Percentiles rank a stretch among this genome's conserved stretches.
Evolutionary conservation across 2,888 invertebrate species (phyloP).

Genomic region (Quadroppia sp.): DNA sequence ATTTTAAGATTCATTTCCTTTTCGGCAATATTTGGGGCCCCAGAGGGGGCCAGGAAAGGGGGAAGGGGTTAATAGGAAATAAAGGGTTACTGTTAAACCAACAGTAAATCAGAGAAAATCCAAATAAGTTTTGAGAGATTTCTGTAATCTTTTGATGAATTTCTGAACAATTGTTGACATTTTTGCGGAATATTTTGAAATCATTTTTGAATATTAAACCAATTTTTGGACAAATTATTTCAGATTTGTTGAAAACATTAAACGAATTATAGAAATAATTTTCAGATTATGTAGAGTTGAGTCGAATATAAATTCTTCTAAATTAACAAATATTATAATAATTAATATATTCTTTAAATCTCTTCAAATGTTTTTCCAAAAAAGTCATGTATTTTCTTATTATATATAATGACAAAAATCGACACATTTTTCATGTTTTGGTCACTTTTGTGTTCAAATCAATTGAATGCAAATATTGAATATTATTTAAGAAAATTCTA

Average conservation of each 20-base stretch:
- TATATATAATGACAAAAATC: background rate
- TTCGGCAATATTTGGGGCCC: slow-evolving; percentile 8
- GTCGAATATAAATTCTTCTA: too few relatives aligned
- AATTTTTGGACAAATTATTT: too few relatives aligned
- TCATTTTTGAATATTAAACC: background rate
- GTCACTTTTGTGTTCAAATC: background rate
- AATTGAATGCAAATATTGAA: too few relatives aligned
- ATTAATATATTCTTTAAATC: background rate
- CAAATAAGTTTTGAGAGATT: background rate
- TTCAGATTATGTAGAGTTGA: too few relatives aligned
- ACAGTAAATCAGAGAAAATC: background rate
- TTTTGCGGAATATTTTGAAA: background rate
- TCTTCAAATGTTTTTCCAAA: background rate
- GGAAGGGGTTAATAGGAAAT: background rate
- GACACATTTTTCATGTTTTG: background rate
- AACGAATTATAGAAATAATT: too few relatives aligned
- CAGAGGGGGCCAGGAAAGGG: background rate
- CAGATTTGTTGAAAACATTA: too few relatives aligned
- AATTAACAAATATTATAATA: too few relatives aligned
- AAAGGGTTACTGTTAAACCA: slow-evolving; percentile 15
- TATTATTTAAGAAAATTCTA: too few relatives aligned
- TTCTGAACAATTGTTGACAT: background rate
- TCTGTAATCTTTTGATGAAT: background rate
- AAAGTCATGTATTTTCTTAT: background rate
- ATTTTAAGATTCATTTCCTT: background rate